Percentiles rank a stretch among this genome's conserved stretches.
These are phyloP conservation scores for Dicyrtomina minuta DNA, from an alignment of 2,888 invertebrate genomes.

Conservation along the genomic window DNA sequence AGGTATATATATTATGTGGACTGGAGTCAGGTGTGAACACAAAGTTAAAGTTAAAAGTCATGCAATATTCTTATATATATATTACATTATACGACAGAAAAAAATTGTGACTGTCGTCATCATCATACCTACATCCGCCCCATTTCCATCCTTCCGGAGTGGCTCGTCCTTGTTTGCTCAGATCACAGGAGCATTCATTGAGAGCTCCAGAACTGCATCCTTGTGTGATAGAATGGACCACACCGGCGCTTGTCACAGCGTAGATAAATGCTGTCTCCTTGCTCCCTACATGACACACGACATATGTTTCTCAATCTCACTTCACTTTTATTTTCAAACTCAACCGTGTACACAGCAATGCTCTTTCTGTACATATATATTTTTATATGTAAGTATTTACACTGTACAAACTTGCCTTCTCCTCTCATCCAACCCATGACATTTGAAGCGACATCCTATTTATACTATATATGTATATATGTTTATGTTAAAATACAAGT, in stretches of 20 bases:
- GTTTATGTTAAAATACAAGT: no score
- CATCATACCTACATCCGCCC: conserved; percentile 61
- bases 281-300: conserved; percentile 57
- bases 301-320: conserved; percentile 1
- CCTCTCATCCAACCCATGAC: background rate
- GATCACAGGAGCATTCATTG: conserved; percentile 63
- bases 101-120: background rate
- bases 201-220: conserved; percentile 63
- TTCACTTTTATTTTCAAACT: conserved; percentile 6
- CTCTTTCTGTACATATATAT: conserved; percentile 4
- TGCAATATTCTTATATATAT: no score
- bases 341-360: background rate
- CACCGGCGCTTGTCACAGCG: conserved; percentile 63
- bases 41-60: no score
- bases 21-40: no score
- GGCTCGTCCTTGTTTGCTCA: conserved; percentile 57
- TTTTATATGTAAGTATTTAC: conserved; percentile 1
- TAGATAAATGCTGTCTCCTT: conserved; percentile 64
- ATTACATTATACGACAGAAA: background rate
- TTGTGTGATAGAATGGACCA: conserved; percentile 62
- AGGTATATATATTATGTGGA: no score
- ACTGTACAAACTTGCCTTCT: no score
- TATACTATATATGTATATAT: no score
- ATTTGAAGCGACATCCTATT: no score
- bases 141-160: conserved; percentile 62